A percentile compares a stretch with the other conserved stretches of the same genome.
These are phyloP conservation scores for Achlya flavicornis DNA, from an alignment of 2,888 invertebrate species.

Conservation along the genomic window DNA sequence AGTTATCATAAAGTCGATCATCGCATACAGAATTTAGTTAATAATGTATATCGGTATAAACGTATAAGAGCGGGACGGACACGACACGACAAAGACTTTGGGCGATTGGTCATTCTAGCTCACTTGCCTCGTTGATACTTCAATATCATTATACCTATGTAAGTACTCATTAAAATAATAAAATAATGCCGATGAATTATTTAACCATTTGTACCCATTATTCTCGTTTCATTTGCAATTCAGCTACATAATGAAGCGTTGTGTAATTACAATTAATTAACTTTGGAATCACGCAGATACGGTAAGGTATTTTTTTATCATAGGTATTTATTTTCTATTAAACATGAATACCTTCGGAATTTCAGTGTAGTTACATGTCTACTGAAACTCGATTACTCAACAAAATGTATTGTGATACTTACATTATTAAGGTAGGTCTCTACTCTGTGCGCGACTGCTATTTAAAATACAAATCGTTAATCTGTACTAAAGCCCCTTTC, in stretches of 20 bases:
- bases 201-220: slow-evolving; percentile 38
- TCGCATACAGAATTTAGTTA: slow-evolving; percentile 24
- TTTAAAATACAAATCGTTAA: slow-evolving; percentile 23
- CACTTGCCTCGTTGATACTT: too few relatives aligned
- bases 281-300: slow-evolving; percentile 42
- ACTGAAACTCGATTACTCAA: slow-evolving; percentile 16
- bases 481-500: slow-evolving; percentile 43
- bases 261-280: slow-evolving; percentile 56
- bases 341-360: neutral
- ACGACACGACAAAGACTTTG: neutral
- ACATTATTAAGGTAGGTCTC: neutral
- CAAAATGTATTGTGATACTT: neutral
- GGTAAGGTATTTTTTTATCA: slow-evolving; percentile 30
- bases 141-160: neutral
- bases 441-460: neutral
- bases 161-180: slow-evolving; percentile 9
- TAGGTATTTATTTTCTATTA: neutral
- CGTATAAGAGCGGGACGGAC: neutral
- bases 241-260: slow-evolving; percentile 48
- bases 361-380: slow-evolving; percentile 4
- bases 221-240: slow-evolving; percentile 45
- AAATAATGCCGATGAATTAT: slow-evolving; percentile 32
- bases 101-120: too few relatives aligned
- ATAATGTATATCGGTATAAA: slow-evolving; percentile 14
- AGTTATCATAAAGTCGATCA: slow-evolving; percentile 42